phyloP scores from a whole-genome alignment of 2,113 vertebrate genomes.

The Pheucticus melanocephalus region DNA sequence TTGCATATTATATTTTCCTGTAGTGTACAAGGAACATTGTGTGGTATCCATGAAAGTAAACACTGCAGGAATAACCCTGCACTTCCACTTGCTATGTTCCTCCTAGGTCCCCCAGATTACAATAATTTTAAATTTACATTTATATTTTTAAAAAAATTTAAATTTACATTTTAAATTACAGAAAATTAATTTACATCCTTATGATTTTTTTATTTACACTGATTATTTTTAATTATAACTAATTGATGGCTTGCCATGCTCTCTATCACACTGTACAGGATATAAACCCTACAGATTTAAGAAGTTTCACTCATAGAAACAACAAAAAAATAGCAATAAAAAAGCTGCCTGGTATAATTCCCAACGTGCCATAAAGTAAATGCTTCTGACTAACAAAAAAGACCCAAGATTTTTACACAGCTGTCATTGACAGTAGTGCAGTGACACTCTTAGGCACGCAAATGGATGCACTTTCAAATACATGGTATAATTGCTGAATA shows the following conservation, averaged over 20 bases:
- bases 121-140: neutral
- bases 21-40: neutral
- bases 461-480: neutral
- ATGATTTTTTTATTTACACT: neutral
- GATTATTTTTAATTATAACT: neutral
- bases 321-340: neutral
- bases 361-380: neutral
- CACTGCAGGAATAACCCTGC: neutral
- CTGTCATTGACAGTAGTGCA: neutral
- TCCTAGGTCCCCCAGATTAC: neutral
- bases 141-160: neutral
- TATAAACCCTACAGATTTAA: neutral
- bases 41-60: neutral
- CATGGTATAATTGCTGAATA: neutral
- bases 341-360: neutral
- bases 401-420: neutral
- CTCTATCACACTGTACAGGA: neutral
- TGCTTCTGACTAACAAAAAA: neutral
- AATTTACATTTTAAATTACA: neutral
- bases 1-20: neutral
- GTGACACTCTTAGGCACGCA: neutral
- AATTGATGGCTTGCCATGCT: neutral
- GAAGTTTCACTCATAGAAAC: neutral
- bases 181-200: neutral
- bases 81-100: neutral